Evolutionary conservation across 2,888 invertebrate genomes (phyloP), one percentile per base, ranked within the genome.

Genomic region (Drosophila parthenogenetica): DNA sequence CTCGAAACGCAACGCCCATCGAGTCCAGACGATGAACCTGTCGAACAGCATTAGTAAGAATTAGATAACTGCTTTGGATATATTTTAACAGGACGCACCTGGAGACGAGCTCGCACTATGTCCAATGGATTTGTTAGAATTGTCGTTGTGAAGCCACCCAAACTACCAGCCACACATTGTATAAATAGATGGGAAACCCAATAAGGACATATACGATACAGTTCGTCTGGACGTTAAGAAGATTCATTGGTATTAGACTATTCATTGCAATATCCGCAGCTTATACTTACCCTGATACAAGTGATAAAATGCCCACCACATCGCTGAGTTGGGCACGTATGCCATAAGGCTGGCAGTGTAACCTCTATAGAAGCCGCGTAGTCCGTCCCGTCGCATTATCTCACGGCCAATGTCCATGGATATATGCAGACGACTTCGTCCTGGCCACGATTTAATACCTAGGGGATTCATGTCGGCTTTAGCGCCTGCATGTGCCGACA

Each of bases 301-400:
- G 76, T 98, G 97, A 92, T 99, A 99, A 85, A 98, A 95, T 17
- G 95, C 96, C 99, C 99, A 99, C 98, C 99, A 99, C 48, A 98
- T 94, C n/a, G 98, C 98, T 16, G 98, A 98, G 92, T 98, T 98
- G 13, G 99, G 98, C 48, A 98, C 98, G 91, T 98, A 99, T 0
- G 98, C 96, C 79, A 96, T 96, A 11, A 99, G 93, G 29, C 98
- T 98, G 0, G 98, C 98, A 25, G 96, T 93, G 91, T 98, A 99
- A 0, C 99, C 99, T 65, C 98, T 93, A 92, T 99, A 99, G 92
- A 98, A 99, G 0, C 99, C 99, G 63, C 93, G 91, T 2, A 97
- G 90, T 0, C 99, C 98, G 92, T 98, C 97, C 66, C 94, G 93
- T 55, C 94, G 93, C 91, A 98, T 95, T 78, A 99, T 96, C 61